Conservation (phyloP, 2,797 vertebrate species). For the Oceanodroma leucorhoa region DNA sequence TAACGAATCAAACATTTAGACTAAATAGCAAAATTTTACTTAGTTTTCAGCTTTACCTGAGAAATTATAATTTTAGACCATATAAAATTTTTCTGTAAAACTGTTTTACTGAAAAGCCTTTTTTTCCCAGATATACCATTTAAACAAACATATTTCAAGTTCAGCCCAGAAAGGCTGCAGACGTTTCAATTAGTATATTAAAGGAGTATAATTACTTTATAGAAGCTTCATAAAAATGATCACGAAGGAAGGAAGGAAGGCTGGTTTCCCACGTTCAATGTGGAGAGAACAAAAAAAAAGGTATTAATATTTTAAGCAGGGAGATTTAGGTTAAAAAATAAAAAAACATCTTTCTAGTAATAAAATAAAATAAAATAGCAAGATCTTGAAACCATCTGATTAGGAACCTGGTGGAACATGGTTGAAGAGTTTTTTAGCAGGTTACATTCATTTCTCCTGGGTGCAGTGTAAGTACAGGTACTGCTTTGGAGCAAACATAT, state of each 20-base stretch:
- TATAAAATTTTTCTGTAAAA: neutral
- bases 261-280: neutral
- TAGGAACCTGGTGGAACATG: fast-evolving
- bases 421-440: neutral
- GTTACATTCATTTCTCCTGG: neutral
- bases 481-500: neutral
- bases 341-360: neutral
- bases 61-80: neutral
- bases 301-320: neutral
- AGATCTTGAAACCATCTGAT: neutral
- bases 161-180: neutral
- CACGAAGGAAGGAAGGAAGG: neutral
- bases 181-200: neutral
- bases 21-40: neutral
- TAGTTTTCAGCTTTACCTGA: neutral
- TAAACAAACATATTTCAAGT: neutral
- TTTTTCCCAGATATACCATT: neutral
- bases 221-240: neutral
- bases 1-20: neutral
- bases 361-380: neutral
- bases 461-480: fast-evolving
- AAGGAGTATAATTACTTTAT: neutral
- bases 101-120: fast-evolving
- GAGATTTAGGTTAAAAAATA: neutral
- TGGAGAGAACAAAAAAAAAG: neutral